Base-by-base conservation (phyloP, 2,113 vertebrate species). In the human (Homo sapiens) region DNA sequence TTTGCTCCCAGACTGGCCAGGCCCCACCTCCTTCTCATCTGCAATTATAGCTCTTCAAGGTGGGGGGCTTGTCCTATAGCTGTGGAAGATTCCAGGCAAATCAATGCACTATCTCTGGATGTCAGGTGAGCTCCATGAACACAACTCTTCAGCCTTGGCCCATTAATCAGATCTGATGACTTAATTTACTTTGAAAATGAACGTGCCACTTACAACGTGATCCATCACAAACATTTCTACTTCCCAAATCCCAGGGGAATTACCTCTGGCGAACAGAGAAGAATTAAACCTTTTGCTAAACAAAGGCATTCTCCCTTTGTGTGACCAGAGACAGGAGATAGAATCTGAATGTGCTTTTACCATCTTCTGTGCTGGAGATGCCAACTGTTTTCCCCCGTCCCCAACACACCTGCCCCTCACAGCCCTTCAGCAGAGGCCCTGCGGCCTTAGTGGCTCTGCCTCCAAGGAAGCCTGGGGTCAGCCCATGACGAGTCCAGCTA, bases 121-220 rank as follows among this genome's bases (percentile, higher is more conserved):
- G 40, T 55, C 90, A 75, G 76, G 12, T 61, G 61, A 93, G 64
- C 40, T 73, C 40, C 16, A 16, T 7, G 40, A n/a, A 66, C 5
- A 4, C 10, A 55, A 45, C 59, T 85, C 70, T 90, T 93, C 73
- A 86, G 48, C 70, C 52, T n/a, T 30, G 57, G 55, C 61, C 78
- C 40, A 81, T 83, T n/a, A 84, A 68, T 94, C 86, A 84, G 84
- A 55, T 75, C 90, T 76, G 85, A 85, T 61, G 90, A 59, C 70
- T 97, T 85, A 73, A 55, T 81, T 90, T 80, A 84, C 50, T 80
- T 64, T 76, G 73, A 81, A 90, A 78, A 79, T 25, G 79, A 96
- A 76, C 25, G 5, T 57, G 72, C 20, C 72, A 93, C 10, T 50
- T 75, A 61, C n/a, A 55, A 66, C 22, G 64, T 55, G 64, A 91